Evolutionary conservation across 2,888 invertebrate species (phyloP).

Genomic region (Loripinus fragilis): DNA sequence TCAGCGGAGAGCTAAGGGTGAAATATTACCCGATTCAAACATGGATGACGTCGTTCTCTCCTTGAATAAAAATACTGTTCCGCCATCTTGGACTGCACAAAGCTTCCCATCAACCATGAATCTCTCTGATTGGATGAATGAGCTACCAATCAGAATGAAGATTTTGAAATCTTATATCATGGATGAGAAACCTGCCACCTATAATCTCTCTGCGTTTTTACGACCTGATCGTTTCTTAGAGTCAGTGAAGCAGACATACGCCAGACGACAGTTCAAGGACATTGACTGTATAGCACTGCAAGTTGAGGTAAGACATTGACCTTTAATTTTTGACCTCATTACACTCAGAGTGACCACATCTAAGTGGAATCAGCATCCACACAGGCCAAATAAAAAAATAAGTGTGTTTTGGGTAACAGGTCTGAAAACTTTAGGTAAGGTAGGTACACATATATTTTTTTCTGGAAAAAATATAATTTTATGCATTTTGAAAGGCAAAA

Average conservation of each 20-base stretch:
- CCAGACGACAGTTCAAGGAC: constrained; percentile 77
- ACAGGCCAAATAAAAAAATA: no score
- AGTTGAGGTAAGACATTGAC: constrained; percentile 78
- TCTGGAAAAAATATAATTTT: no score
- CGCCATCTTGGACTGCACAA: constrained; percentile 70
- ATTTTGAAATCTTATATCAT: constrained; percentile 64
- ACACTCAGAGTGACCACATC: no score
- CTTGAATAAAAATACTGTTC: constrained; percentile 72
- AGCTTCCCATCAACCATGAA: constrained; percentile 70
- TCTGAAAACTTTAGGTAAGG: no score
- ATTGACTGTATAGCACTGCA: constrained; percentile 71
- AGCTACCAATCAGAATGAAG: constrained; percentile 60
- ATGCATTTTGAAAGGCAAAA: no score
- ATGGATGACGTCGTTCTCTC: constrained; percentile 66
- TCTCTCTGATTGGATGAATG: constrained; percentile 71
- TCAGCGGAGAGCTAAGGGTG: constrained; percentile 62
- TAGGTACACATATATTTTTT: no score
- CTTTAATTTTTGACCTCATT: no score
- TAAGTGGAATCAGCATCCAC: no score
- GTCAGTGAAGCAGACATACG: constrained; percentile 75
- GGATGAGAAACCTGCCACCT: constrained; percentile 59
- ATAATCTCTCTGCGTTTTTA: constrained; percentile 74
- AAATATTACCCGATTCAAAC: constrained; percentile 63
- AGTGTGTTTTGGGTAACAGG: no score
- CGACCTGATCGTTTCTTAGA: constrained; percentile 78